These are phyloP conservation scores for Hippocampus guttulatus DNA, from an alignment of 2,113 vertebrate genomes.

Conservation along the genomic window DNA sequence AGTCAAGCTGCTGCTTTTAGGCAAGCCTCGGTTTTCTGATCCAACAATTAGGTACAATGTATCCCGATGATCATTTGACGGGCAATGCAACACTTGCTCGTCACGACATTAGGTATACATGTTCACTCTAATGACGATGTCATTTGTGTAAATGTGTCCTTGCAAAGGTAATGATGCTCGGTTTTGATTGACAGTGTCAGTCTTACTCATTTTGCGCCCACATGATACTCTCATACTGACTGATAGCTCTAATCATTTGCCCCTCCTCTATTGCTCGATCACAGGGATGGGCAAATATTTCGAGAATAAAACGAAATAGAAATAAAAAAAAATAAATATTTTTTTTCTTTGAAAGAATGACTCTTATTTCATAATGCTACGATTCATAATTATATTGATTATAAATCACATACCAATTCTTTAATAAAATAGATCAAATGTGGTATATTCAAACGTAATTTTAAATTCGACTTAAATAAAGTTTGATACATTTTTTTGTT, in stretches of 20 bases:
- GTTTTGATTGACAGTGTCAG: background rate
- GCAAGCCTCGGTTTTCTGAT: constrained; percentile 63
- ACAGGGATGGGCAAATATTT: background rate
- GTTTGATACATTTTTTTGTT: no score
- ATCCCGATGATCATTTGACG: background rate
- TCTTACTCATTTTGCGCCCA: background rate
- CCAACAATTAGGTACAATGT: background rate
- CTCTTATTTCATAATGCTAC: background rate
- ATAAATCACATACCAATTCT: background rate
- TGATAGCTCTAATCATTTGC: background rate
- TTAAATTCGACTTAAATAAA: no score
- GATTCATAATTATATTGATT: background rate
- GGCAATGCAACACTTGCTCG: background rate
- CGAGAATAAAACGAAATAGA: background rate
- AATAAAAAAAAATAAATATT: background rate
- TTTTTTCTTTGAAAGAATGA: no score
- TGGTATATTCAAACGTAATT: background rate
- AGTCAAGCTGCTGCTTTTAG: constrained; percentile 89
- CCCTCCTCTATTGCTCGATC: background rate
- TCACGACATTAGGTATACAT: background rate
- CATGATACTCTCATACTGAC: background rate
- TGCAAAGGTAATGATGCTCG: background rate
- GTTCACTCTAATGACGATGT: no score
- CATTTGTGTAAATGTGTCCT: background rate
- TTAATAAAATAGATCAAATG: background rate